Base-by-base conservation (phyloP, 30 jellyfish, hydroid and myxozoan species). In the Chironex yamaguchii region DNA sequence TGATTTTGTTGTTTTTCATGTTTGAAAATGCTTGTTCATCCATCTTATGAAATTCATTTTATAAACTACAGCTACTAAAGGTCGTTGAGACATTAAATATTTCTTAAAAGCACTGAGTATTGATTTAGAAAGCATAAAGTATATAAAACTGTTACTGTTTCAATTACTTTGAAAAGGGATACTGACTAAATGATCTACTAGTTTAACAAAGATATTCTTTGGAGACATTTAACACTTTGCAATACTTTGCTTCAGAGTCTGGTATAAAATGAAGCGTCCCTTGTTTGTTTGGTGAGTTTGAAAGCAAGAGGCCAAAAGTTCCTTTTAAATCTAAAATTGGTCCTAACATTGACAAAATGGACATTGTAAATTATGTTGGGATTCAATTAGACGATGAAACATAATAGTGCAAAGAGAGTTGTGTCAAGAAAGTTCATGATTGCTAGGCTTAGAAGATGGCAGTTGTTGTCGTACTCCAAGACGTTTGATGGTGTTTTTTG, bases 401-500 rank as follows among this genome's bases (percentile, higher is more conserved):
- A n/a, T n/a, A n/a, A n/a, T n/a, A n/a, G n/a, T n/a, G n/a, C n/a
- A n/a, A n/a, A n/a, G n/a, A n/a, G n/a, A 50, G 4, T 13, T 28
- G 62, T 25, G 53, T 49, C 51, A 12, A 58, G 89, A 21, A 30
- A n/a, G 11, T 77, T 77, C 52, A 34, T 20, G 68, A 29, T 1
- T n/a, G 20, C 23, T 17, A 28, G 91, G 82, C 36, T 81, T 9
- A 48, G 35, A 24, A 22, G 28, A 23, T 81, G 31, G 29, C 2
- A 21, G 12, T 81, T n/a, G n/a, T n/a, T 89, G 90, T 29, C 67
- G n/a, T 82, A 82, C 25, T 66, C 91, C 23, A 49, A 58, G 67
- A 82, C 33, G 12, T 22, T 2, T 17, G 89, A 81, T 64, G 89
- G 90, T 78, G 89, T 85, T 17, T 52, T 27, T 34, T 78, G 89